Percentiles rank a stretch among this genome's conserved stretches.
Conservation (phyloP, 2,888 invertebrate genomes). For the Nymphalis polychloros region DNA sequence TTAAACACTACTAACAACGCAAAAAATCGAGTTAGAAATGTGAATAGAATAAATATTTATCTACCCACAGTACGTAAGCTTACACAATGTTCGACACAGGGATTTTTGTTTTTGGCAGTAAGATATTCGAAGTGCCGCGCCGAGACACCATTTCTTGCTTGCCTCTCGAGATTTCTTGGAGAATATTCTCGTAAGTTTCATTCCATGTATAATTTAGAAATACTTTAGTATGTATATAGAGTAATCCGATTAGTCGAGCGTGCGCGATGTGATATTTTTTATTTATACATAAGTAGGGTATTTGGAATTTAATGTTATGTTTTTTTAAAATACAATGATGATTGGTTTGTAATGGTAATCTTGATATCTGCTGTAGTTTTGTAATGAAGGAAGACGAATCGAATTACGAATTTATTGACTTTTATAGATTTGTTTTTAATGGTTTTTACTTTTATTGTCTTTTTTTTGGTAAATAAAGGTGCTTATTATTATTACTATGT, state of each 20-base stretch:
- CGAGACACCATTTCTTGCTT: slow-evolving; percentile 63
- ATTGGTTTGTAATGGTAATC: no score
- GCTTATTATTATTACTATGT: no score
- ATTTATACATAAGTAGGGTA: slow-evolving; percentile 26
- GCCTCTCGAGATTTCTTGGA: slow-evolving; percentile 72
- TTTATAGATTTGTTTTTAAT: no score
- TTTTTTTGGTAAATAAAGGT: no score
- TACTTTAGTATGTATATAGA: slow-evolving; percentile 23
- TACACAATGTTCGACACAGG: slow-evolving; percentile 52
- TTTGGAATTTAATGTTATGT: slow-evolving; percentile 1
- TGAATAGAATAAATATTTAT: slow-evolving; percentile 20
- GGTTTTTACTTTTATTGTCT: no score
- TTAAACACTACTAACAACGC: no score
- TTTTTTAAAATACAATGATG: no score
- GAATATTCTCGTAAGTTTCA: slow-evolving; percentile 72
- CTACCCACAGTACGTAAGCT: slow-evolving; percentile 28
- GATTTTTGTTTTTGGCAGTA: slow-evolving; percentile 69
- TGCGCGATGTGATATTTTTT: slow-evolving; percentile 12
- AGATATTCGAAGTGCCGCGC: slow-evolving; percentile 56
- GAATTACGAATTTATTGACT: no score
- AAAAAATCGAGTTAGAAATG: not conserved
- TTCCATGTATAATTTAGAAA: slow-evolving; percentile 28
- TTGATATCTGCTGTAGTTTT: no score
- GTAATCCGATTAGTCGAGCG: slow-evolving; percentile 28
- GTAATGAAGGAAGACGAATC: no score